Evolutionary conservation across 2,797 vertebrate species (phyloP).

Genomic region (Chelon auratus): DNA sequence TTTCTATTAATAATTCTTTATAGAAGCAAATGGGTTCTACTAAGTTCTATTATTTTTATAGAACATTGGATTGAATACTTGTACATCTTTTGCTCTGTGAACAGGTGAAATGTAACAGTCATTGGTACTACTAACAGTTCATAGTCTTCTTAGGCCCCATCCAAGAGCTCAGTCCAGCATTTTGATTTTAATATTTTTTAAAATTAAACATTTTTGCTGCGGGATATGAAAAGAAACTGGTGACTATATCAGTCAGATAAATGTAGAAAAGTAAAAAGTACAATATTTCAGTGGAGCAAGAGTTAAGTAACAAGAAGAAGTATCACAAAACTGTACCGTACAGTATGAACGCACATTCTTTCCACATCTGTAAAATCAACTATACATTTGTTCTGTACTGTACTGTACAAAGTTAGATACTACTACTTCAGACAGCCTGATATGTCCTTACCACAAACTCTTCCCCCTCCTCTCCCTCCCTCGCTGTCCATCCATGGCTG

Average conservation of each 20-base stretch:
- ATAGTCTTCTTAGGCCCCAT: neutral
- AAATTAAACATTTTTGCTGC: neutral
- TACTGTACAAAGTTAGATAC: slow-evolving; percentile 8
- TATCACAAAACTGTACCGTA: neutral
- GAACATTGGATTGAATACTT: neutral
- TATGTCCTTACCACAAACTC: slow-evolving; percentile 72
- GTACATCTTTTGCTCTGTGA: neutral
- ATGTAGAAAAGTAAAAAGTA: neutral
- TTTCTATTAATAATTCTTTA: too few relatives aligned
- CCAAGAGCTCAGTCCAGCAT: too few relatives aligned
- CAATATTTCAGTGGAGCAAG: neutral
- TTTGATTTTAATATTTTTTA: neutral
- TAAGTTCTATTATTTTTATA: neutral
- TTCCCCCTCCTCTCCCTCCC: slow-evolving; percentile 48
- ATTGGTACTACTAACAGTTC: neutral
- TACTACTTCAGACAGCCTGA: slow-evolving; percentile 32
- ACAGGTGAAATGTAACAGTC: neutral
- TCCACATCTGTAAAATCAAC: neutral
- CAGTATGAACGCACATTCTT: too few relatives aligned
- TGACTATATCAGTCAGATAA: neutral
- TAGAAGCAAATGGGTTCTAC: too few relatives aligned
- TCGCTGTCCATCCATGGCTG: slow-evolving; percentile 55
- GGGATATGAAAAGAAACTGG: neutral
- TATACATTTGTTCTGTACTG: neutral
- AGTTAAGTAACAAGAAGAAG: neutral